Conservation (phyloP, 2,888 invertebrate species). For the Caenorhabditis sp. region DNA sequence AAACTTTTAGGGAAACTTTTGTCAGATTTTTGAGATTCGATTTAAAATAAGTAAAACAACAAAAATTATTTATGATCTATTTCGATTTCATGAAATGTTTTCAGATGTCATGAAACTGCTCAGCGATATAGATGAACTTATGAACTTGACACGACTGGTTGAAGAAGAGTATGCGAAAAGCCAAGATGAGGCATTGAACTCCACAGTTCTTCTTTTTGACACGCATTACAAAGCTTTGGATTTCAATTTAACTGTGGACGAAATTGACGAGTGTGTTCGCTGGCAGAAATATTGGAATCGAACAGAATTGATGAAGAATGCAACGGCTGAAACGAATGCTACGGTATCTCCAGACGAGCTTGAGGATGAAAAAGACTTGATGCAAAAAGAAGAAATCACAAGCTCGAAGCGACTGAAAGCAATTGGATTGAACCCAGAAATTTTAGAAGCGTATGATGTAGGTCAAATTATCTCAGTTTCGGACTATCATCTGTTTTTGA, state of each 20-base stretch:
- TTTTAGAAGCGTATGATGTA: slow-evolving; percentile 60
- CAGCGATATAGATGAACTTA: slow-evolving; percentile 36
- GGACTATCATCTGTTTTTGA: slow-evolving; percentile 4
- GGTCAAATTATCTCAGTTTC: slow-evolving; percentile 2
- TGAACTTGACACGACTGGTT: slow-evolving; percentile 42
- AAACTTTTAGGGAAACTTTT: no score
- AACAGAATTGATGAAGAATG: slow-evolving; percentile 18
- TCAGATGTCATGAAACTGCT: slow-evolving; percentile 44
- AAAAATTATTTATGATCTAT: neutral
- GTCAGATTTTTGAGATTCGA: no score
- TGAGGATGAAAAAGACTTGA: slow-evolving; percentile 28
- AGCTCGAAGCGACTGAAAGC: slow-evolving; percentile 50
- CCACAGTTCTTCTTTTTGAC: slow-evolving; percentile 34
- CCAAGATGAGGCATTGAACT: neutral
- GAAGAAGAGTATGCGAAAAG: slow-evolving; percentile 48
- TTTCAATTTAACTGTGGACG: slow-evolving; percentile 54
- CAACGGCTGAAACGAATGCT: slow-evolving; percentile 26
- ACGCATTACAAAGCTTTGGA: slow-evolving; percentile 65
- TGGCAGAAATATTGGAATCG: slow-evolving; percentile 63
- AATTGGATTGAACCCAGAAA: slow-evolving; percentile 59
- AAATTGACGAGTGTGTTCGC: slow-evolving; percentile 56
- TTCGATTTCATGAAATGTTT: slow-evolving; percentile 8
- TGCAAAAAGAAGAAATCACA: slow-evolving; percentile 56
- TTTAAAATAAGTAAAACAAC: no score
- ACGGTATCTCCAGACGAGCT: slow-evolving; percentile 22